A percentile compares a stretch with the other conserved stretches of the same genome.
phyloP scores from a whole-genome alignment of 92 coral and sea anemone species.

The Palythoa grandiflora region DNA sequence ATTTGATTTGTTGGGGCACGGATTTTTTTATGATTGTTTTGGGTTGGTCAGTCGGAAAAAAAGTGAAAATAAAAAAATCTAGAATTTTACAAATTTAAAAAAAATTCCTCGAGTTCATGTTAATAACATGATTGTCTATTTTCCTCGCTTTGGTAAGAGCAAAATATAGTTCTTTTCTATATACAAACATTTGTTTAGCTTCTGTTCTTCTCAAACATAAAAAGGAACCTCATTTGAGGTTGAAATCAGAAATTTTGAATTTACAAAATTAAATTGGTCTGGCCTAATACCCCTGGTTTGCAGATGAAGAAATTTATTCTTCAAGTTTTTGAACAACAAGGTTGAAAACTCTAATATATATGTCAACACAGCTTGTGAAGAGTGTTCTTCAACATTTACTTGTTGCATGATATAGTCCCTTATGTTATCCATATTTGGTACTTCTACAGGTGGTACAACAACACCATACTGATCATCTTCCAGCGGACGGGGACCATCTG shows the following conservation, averaged over 20 bases:
- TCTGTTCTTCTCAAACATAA: background rate
- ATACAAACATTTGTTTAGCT: slow-evolving; percentile 5
- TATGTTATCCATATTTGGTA: slow-evolving; percentile 1
- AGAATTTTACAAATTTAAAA: background rate
- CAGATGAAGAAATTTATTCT: background rate
- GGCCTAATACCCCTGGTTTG: too few relatives aligned
- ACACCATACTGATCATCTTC: slow-evolving; percentile 22
- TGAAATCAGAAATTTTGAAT: slow-evolving; percentile 2
- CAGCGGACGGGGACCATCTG: slow-evolving; percentile 43
- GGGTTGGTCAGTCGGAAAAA: background rate
- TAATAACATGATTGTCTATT: background rate
- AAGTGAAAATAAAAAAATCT: background rate
- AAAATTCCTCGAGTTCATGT: background rate
- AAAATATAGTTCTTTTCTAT: background rate
- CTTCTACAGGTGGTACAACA: slow-evolving; percentile 40
- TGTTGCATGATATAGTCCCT: slow-evolving; percentile 27
- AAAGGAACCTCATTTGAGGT: slow-evolving; percentile 7
- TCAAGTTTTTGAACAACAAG: background rate
- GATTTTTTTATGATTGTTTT: background rate
- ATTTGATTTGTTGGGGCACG: background rate
- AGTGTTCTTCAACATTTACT: slow-evolving; percentile 29
- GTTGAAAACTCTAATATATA: slow-evolving; percentile 36
- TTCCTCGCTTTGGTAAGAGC: slow-evolving; percentile 2
- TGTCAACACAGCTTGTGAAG: slow-evolving; percentile 41
- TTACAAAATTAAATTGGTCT: background rate